These are phyloP conservation scores for Ochropacha duplaris DNA, from an alignment of 2,888 invertebrate genomes.

Conservation along the genomic window DNA sequence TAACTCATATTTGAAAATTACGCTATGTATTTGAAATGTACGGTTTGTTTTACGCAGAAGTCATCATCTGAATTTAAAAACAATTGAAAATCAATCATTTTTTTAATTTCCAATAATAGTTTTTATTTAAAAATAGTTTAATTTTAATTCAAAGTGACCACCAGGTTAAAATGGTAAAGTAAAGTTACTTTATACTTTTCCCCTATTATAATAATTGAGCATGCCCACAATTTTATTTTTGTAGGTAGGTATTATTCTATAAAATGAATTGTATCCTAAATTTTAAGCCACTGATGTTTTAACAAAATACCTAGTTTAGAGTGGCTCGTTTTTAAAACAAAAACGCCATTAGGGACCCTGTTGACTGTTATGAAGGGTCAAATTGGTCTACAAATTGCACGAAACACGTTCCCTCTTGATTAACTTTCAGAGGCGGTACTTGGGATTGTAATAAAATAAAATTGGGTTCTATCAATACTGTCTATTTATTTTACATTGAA, in stretches of 20 bases:
- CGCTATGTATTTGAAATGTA: no score
- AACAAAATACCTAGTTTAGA: slow-evolving; percentile 10
- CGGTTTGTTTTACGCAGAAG: no score
- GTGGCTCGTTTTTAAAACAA: slow-evolving; percentile 51
- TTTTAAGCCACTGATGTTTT: background rate
- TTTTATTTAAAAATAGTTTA: no score
- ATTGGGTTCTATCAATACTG: slow-evolving; percentile 42
- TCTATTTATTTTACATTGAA: slow-evolving; percentile 19
- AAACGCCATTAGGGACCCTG: slow-evolving; percentile 52
- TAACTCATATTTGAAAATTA: no score
- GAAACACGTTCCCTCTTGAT: slow-evolving; percentile 68
- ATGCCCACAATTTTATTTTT: background rate
- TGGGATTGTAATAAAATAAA: slow-evolving; percentile 62
- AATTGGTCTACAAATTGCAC: slow-evolving; percentile 68
- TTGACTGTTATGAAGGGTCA: slow-evolving; percentile 68
- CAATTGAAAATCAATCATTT: no score
- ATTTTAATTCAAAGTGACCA: no score
- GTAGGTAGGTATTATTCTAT: no score
- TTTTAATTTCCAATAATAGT: no score
- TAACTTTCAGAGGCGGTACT: slow-evolving; percentile 59
- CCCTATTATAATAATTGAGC: no score
- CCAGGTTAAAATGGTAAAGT: no score
- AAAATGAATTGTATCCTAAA: background rate
- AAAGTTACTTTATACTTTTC: no score
- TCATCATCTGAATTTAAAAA: no score